Base-by-base conservation (phyloP, 2,113 vertebrate species). In the Synchiropus splendidus region DNA sequence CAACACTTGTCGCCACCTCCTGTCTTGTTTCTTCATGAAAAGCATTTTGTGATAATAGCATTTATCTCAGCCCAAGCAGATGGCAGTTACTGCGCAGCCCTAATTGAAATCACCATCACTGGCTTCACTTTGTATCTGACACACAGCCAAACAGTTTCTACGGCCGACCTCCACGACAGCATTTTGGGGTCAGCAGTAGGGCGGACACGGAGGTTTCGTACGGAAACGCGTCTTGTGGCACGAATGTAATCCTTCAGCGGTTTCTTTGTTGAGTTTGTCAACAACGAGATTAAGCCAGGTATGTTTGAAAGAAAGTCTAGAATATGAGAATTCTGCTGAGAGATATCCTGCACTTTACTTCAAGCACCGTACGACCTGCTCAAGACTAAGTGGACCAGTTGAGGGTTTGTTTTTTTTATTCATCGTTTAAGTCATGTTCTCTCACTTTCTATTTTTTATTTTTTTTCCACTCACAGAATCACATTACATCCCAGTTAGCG, bases 331-430 rank as follows among this genome's bases (percentile, higher is more conserved):
- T 50, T 14, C 42, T 48, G 62, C 36, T 30, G 39, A 51, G 60
- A 63, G 57, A 58, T 65, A 51, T 61, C 53, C 60, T 64, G 75
- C 78, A 81, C 75, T 79, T 79, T 81, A 77, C 72, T 68, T 67
- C 49, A 58, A 54, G 43, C 54, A 62, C 40, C 50, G 13, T 27
- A 54, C 30, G 39, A 45, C 21, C 21, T 27, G 21, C 51, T 64
- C 17, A 35, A 34, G 59, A 32, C 42, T 11, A 4, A 17, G 35
- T 35, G 41, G 42, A 47, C 6, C 36, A 18, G 37, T 31, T 47
- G 34, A 44, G 38, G 37, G 32, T 35, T 40, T 34, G 31, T 3
- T 38, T 30, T 1, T 31, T 6, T 36, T 16, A 31, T 18, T 30
- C 27, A 16, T 46, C 15, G 47, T 39, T 51, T 4, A 34, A 27